phyloP scores from a whole-genome alignment of 2,797 vertebrate genomes.

The Coracias cyanogaster region DNA sequence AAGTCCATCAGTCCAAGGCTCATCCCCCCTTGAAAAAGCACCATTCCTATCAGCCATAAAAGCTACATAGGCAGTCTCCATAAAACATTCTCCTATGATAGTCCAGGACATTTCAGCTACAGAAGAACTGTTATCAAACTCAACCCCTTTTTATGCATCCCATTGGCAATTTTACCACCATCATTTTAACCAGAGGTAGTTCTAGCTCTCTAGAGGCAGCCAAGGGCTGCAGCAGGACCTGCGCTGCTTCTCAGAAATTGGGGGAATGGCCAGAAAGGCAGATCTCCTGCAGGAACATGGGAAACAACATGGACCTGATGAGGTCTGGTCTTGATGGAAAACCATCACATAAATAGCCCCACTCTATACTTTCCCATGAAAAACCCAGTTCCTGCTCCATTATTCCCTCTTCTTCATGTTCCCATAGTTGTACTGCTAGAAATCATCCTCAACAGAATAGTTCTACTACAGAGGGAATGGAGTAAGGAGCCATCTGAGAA shows the following conservation, averaged over 20 bases:
- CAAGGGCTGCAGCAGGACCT: neutral
- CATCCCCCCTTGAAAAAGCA: neutral
- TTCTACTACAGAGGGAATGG: neutral
- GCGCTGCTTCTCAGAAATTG: neutral
- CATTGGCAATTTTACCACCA: neutral
- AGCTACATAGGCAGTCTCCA: neutral
- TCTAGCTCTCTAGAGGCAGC: neutral
- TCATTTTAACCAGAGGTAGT: neutral
- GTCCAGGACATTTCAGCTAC: neutral
- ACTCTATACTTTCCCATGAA: neutral
- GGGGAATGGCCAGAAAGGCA: neutral
- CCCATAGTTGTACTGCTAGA: neutral
- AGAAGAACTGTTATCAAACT: neutral
- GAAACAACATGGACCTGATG: neutral
- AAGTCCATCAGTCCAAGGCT: neutral
- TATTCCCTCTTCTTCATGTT: neutral
- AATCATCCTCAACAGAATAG: neutral
- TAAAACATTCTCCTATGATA: neutral
- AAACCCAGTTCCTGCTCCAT: neutral
- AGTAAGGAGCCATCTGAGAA: neutral
- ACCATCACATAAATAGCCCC: neutral
- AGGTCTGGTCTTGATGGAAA: neutral
- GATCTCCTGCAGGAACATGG: neutral
- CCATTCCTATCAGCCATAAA: neutral
- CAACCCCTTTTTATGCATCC: neutral